Base-by-base conservation (phyloP, 1,140 invertebrate species). In the Camponotus vicinus region DNA sequence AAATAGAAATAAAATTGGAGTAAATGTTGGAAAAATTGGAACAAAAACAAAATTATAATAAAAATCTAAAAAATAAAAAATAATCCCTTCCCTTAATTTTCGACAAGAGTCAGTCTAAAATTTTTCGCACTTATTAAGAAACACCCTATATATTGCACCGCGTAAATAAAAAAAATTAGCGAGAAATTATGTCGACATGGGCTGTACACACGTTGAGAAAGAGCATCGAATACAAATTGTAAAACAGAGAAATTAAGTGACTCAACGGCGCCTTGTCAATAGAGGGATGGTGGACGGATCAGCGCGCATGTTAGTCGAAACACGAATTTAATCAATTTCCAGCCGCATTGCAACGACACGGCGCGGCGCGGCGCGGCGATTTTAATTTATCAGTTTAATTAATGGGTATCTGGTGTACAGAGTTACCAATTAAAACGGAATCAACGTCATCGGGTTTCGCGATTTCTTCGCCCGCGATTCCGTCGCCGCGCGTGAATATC, bases 351-450 rank as follows among this genome's bases (percentile, higher is more conserved):
- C 77, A 55, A 59, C 21, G 9, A 32, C 57, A 40, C 49, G 70
- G 27, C 69, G 34, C 70, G 32, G 13, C 37, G 63, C 27, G 6
- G 45, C 69, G 32, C 27, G 34, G 66, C 66, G 78, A 34, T 80
- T 80, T 80, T 80, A 70, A 80, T 80, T 80, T 80, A 80, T 80
- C 78, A 80, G 52, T 70, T 80, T 70, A 80, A 80, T 80, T 80
- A 80, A 80, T 80, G 78, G 66, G 49, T 67, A 80, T 70, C 77
- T 69, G 40, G 66, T 69, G 21, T 69, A 59, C 40, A 9, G 49
- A 42, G 78, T 59, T 70, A 34, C 78, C 78, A 80, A 80, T 80
- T 80, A 80, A 80, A 80, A 80, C n/a, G 42, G 37, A 80, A 80
- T 80, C 78, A 80, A 57, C 9, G 78, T 80, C 66, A 80, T 59